Evolutionary conservation across 2,113 vertebrate species (phyloP), one percentile per base, ranked within the genome.

Genomic region (Anguilla rostrata): DNA sequence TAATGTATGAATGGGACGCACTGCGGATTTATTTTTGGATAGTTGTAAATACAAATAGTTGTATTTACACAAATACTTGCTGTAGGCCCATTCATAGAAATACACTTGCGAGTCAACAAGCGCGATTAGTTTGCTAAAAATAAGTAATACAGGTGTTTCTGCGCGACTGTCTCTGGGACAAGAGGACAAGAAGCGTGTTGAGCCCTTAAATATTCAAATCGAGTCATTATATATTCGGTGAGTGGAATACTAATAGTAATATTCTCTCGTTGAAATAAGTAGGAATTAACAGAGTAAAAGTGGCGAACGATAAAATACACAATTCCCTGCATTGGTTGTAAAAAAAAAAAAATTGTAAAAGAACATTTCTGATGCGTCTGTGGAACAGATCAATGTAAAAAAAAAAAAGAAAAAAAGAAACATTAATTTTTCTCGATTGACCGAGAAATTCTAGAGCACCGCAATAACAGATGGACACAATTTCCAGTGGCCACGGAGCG

Each of bases 241-340:
- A 53, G 12, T 53, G 12, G 8, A 53, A 53, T 53, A 53, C 12
- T 53, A 53, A 12, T 53, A 53, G 12, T 53, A 53, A 53, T 53
- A 11, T 53, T 6, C 4, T 40, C 81, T 81, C 60, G 57, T 78
- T 39, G 79, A 43, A 22, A 34, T 18, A 66, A n/a, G 26, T 63
- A 2, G 57, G 80, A 63, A 86, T 63, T 82, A 43, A 82, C 60
- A 81, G 39, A 86, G 60, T 29, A 39, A 75, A 82, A 86, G 57
- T 60, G 39, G 7, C 53, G 16, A n/a, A 86, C 66, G 12, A 29
- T 29, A 18, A 79, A 57, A 39, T 18, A 80, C 0, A 29, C 41
- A 34, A 18, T 18, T n/a, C 26, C 39, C 78, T 75, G 11, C 29
- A 26, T 15, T 66, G 40, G 86, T 40, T 53, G 34, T 40, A 49